Evolutionary conservation across 2,797 vertebrate genomes (phyloP).

Genomic region (Arrhamphus sclerolepis): DNA sequence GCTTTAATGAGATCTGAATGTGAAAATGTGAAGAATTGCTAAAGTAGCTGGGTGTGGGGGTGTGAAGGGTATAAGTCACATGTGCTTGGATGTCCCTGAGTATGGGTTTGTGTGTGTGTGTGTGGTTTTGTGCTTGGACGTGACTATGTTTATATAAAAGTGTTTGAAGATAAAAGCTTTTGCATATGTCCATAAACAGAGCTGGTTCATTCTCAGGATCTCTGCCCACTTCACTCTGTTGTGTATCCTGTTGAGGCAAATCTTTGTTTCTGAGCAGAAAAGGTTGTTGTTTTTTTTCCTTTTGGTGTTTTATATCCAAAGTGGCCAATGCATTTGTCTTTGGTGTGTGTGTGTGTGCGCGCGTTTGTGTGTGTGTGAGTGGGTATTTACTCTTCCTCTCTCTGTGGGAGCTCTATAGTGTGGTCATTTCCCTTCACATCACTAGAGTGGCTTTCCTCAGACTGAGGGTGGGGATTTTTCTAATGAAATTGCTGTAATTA

Average conservation of each 20-base stretch:
- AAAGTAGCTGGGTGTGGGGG: slow-evolving; percentile 21
- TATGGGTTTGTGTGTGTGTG: slow-evolving; percentile 4
- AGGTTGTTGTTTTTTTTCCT: slow-evolving; percentile 1
- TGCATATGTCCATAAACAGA: slow-evolving; percentile 10
- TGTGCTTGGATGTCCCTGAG: slow-evolving; percentile 15
- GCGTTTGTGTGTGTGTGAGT: slow-evolving; percentile 3
- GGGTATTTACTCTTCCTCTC: slow-evolving; percentile 18
- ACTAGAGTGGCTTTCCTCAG: slow-evolving; percentile 30
- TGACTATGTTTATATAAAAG: slow-evolving; percentile 4
- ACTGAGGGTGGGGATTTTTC: slow-evolving; percentile 35
- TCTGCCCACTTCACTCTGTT: slow-evolving; percentile 21
- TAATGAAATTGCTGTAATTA: slow-evolving; percentile 44
- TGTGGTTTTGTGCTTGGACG: not conserved
- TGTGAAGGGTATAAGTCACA: not conserved
- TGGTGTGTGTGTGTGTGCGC: slow-evolving; percentile 19
- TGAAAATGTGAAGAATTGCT: slow-evolving; percentile 35
- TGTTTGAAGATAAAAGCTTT: slow-evolving; percentile 6
- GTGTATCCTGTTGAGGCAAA: slow-evolving; percentile 23
- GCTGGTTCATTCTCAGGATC: slow-evolving; percentile 27
- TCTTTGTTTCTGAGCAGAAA: slow-evolving; percentile 32
- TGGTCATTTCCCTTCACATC: slow-evolving; percentile 59
- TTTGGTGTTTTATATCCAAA: slow-evolving; percentile 25
- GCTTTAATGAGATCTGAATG: slow-evolving; percentile 54
- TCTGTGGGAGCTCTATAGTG: slow-evolving; percentile 55
- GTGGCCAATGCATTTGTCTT: slow-evolving; percentile 5